Evolutionary conservation across 2,113 vertebrate genomes (phyloP).

Genomic region (Crotalus horridus): DNA sequence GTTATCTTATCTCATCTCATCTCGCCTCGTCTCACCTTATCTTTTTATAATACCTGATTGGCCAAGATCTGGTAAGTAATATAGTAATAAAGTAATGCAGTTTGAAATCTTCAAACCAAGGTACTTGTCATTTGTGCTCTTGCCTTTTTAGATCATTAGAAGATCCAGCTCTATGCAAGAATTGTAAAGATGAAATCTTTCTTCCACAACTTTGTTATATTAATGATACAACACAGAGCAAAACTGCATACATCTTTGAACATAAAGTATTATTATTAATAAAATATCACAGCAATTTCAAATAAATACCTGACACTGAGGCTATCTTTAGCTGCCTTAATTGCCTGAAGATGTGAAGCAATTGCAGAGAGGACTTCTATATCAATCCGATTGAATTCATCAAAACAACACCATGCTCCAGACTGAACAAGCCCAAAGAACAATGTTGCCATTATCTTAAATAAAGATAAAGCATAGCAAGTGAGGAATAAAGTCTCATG

Average conservation of each 20-base stretch:
- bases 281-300: neutral
- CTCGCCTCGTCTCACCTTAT: neutral
- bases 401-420: slow-evolving; percentile 70
- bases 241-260: neutral
- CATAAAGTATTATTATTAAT: neutral
- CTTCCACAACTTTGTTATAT: neutral
- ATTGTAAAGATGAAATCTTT: neutral
- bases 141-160: neutral
- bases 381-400: slow-evolving; percentile 66
- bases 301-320: slow-evolving; percentile 55
- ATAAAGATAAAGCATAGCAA: neutral
- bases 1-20: too few relatives aligned
- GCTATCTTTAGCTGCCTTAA: slow-evolving; percentile 68
- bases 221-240: neutral
- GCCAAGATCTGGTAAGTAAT: neutral
- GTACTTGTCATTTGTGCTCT: neutral
- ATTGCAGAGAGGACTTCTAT: slow-evolving; percentile 63
- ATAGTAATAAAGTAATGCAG: neutral
- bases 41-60: neutral
- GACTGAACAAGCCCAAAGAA: slow-evolving; percentile 68
- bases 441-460: slow-evolving; percentile 64
- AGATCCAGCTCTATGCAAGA: neutral
- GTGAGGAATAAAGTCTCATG: neutral
- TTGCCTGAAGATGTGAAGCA: slow-evolving; percentile 63
- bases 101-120: neutral